Conservation (phyloP, 2,888 invertebrate genomes). For the Chymomyza caudatula region DNA sequence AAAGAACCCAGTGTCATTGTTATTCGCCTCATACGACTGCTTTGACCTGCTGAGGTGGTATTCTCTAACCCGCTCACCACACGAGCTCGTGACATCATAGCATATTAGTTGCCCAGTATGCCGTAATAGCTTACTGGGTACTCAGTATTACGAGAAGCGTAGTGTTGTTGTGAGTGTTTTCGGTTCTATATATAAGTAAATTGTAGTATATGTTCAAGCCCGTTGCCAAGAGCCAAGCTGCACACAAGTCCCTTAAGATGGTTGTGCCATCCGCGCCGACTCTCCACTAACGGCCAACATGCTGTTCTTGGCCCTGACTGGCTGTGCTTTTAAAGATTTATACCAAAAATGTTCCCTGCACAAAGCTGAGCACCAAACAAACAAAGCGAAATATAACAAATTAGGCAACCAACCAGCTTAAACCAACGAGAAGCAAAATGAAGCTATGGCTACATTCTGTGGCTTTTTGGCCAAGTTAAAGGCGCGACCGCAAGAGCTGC, state of each 20-base stretch:
- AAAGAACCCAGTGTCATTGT: no score
- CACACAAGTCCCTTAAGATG: slow-evolving; percentile 25
- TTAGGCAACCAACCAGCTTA: not conserved
- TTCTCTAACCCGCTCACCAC: no score
- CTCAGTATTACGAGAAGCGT: no score
- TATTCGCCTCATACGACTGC: no score
- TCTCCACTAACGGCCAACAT: not conserved
- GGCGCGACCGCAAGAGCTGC: slow-evolving; percentile 16
- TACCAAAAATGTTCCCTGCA: slow-evolving; percentile 43
- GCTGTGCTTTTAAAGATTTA: slow-evolving; percentile 54
- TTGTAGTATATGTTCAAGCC: slow-evolving; percentile 32
- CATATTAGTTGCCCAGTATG: no score
- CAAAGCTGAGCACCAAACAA: slow-evolving; percentile 11
- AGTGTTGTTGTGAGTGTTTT: slow-evolving; percentile 26
- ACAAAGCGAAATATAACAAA: slow-evolving; percentile 1
- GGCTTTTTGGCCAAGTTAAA: slow-evolving; percentile 20
- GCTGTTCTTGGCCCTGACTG: not conserved
- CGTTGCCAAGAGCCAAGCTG: slow-evolving; percentile 1
- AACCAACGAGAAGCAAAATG: slow-evolving; percentile 18
- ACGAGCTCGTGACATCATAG: no score
- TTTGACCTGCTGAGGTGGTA: no score
- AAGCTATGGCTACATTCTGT: slow-evolving; percentile 16
- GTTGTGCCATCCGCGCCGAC: not conserved
- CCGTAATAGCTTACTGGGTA: no score
- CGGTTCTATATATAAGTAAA: slow-evolving; percentile 52